Base-by-base conservation (phyloP, 2,888 invertebrate species). In the Troglohyphantes excavatus region DNA sequence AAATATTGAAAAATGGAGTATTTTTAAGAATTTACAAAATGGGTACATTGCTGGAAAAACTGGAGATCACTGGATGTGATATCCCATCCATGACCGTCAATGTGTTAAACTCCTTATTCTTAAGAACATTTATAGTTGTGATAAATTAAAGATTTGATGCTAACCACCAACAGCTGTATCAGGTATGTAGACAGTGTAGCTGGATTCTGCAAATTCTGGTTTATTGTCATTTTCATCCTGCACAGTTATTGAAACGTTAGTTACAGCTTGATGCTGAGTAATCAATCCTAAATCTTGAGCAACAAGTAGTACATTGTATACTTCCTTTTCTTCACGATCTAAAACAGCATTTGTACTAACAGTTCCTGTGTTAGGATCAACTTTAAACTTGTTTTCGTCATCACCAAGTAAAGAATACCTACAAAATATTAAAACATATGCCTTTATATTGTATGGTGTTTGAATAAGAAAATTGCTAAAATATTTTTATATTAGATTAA, bases 261-360 rank as follows among this genome's bases (percentile, higher is more conserved):
- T 96, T 13, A 96, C 96, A 0, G 97, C 96, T 0, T 97, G 97
- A 92, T 96, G 95, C 0, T 97, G 97, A 92, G 97, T 97, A 0
- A 97, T 97, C 0, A 96, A 95, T 29, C 97, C 97, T 90, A 96
- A 97, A 93, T 98, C 98, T 93, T 96, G 96, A 0, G 98, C 98
- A 94, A 97, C 96, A 21, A 98, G 94, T 0, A 96, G 96, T 91
- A 98, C 94, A 93, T 96, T 96, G 93, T 98, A 98, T 0, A 95
- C 94, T 78, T 96, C 95, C 91, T 95, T 95, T 92, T 96, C 96
- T 94, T 98, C 98, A 84, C 97, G 95, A 93, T 98, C 98, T 83
- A 97, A 94, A 7, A 95, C 94, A 6, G 95, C 94, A 89, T 95
- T 95, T 0, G 97, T 97, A 6, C 95, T 39, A 90, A 99, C 96